Base-by-base conservation (phyloP, 1,140 invertebrate genomes). In the Drosophila orena region DNA sequence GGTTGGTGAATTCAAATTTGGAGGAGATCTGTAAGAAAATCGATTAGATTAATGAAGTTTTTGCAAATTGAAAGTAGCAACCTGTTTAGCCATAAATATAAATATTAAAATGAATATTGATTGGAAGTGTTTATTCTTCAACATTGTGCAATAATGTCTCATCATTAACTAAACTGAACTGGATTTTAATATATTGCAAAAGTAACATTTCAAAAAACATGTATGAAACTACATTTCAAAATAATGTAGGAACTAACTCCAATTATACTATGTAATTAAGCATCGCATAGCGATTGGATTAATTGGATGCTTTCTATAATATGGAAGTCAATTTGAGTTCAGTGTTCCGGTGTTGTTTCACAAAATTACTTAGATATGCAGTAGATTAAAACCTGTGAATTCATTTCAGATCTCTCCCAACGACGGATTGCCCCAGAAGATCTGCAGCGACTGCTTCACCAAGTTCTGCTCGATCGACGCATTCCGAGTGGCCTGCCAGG, bases 391-490 rank as follows among this genome's bases (percentile, higher is more conserved):
- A 2, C 30, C 30, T 10, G 12, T 14, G 37, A 38, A 3, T 24
- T 37, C 0, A 30, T 56, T 46, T 38, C 35, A 91, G 90, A 91
- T 91, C 24, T 77, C 77, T 24, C 80, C 80, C 6, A 91, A 91
- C 17, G 90, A 91, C 52, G 90, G 90, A 12, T 37, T 91, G 54
- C 90, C 90, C 10, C 90, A 91, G 24, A 91, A 91, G 56, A 91
- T 91, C 20, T 91, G 90, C 44, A 81, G 83, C 37, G 90, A 91
- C 55, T 91, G 90, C 53, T 91, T 91, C 50, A 81, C 79, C 1
- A 91, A 91, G 66, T 91, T 91, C 46, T 91, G 86, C 44, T 90
- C 86, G 0, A 75, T 91, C 15, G 79, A 79, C 15, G 79, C 83
- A 7, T 91, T 91, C 79, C 90, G 86, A 2, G 35, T 81, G 27